phyloP scores from a whole-genome alignment of 2,797 vertebrate species.

The Pyrrhura leucotis region DNA sequence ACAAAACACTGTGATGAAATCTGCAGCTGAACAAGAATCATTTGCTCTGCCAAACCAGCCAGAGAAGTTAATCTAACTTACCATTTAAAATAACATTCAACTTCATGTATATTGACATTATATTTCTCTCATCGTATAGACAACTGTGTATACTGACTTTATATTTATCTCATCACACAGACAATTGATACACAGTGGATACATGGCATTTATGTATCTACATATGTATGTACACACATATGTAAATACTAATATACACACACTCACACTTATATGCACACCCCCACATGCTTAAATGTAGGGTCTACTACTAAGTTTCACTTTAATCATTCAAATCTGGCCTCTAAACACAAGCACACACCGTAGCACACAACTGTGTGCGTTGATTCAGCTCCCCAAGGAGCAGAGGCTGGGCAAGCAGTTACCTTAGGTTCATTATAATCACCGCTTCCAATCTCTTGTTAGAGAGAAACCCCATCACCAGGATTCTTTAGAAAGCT shows the following conservation, averaged over 20 bases:
- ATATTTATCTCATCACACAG: not conserved
- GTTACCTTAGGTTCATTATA: not conserved
- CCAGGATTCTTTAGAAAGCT: not conserved
- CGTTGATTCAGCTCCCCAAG: not conserved
- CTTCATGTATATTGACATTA: not conserved
- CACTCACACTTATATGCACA: not conserved
- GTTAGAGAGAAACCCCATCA: not conserved
- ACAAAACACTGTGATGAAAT: not conserved
- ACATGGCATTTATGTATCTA: not conserved
- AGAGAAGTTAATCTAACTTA: not conserved
- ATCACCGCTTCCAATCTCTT: not conserved
- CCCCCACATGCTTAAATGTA: not conserved
- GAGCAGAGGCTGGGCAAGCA: not conserved
- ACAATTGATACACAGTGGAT: not conserved
- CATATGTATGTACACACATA: rapidly evolving
- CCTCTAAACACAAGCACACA: not conserved
- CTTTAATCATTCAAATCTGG: not conserved
- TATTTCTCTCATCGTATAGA: not conserved
- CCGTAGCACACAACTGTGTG: not conserved
- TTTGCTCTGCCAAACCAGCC: not conserved
- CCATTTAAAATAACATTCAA: not conserved
- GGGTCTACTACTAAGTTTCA: not conserved
- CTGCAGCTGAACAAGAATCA: not conserved
- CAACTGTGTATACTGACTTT: not conserved
- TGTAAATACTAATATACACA: not conserved